A percentile compares a stretch with the other conserved stretches of the same genome.
Evolutionary conservation across 2,113 vertebrate species (phyloP).

Genomic region (Setophaga petechia): DNA sequence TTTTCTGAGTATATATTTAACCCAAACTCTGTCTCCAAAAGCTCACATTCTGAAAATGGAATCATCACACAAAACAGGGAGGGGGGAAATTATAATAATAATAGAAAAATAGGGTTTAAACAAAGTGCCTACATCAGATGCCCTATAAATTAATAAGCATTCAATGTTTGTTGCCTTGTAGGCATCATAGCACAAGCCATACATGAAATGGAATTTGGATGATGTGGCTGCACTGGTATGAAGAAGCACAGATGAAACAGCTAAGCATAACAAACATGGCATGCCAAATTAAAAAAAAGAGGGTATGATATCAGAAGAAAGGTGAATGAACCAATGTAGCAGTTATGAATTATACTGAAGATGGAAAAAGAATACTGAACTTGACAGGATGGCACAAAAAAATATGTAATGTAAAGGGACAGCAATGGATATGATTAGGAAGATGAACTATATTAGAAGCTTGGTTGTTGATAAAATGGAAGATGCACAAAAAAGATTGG

Average conservation of each 20-base stretch:
- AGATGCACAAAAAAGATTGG: neutral
- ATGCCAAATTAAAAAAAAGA: neutral
- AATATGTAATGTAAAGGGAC: neutral
- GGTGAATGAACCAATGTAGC: neutral
- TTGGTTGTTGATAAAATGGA: neutral
- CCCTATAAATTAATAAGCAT: neutral
- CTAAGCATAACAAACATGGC: neutral
- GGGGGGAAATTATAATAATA: neutral
- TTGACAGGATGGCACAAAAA: neutral
- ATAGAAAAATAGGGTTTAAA: neutral
- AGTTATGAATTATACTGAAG: neutral
- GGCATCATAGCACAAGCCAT: neutral
- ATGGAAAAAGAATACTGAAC: neutral
- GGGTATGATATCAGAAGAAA: neutral
- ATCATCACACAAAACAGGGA: neutral
- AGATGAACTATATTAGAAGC: neutral
- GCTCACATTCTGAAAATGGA: neutral
- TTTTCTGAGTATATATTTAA: neutral
- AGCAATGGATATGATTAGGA: neutral
- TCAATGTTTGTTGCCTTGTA: neutral
- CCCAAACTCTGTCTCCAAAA: neutral
- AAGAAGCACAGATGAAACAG: neutral
- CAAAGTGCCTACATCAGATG: rapidly evolving
- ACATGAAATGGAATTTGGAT: neutral
- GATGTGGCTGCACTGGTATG: neutral